phyloP scores from a whole-genome alignment of 2,113 vertebrate genomes.

The Zeus faber region DNA sequence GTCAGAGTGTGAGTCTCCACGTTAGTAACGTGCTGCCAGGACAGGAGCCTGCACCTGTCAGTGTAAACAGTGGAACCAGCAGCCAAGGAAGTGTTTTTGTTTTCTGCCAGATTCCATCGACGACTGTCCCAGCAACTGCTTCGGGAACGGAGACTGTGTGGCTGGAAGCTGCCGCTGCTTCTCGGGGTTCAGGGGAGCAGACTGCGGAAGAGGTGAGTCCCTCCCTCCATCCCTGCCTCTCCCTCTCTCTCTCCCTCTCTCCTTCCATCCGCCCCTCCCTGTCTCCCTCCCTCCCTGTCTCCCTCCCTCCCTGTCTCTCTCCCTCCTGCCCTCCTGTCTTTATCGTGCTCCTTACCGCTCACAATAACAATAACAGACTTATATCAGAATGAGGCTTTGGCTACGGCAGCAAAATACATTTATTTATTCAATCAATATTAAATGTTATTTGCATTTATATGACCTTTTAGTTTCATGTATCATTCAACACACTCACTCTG shows the following conservation, averaged over 20 bases:
- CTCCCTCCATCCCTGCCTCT: not conserved
- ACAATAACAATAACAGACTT: no score
- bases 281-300: not conserved
- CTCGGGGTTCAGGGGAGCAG: slow-evolving; percentile 91
- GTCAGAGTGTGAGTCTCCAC: no score
- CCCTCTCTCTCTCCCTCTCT: not conserved
- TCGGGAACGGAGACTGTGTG: slow-evolving; percentile 94
- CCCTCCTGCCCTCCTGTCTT: not conserved
- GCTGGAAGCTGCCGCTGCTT: slow-evolving; percentile 95
- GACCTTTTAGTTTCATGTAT: slow-evolving; percentile 17
- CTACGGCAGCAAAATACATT: not conserved
- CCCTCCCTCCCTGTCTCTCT: not conserved
- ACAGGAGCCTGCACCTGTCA: slow-evolving; percentile 31
- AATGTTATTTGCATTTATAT: slow-evolving; percentile 1
- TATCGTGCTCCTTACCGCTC: not conserved
- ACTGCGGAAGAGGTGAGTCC: slow-evolving; percentile 90
- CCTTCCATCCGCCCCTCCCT: not conserved
- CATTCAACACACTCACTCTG: slow-evolving; percentile 7
- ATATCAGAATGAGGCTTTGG: not conserved
- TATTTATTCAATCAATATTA: not conserved
- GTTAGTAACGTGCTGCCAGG: slow-evolving; percentile 35
- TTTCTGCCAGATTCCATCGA: slow-evolving; percentile 92
- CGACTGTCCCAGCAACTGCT: slow-evolving; percentile 97
- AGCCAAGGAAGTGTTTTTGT: no score
- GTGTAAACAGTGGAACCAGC: no score